phyloP scores from a whole-genome alignment of 2,797 vertebrate species.

The Dryobates pubescens region DNA sequence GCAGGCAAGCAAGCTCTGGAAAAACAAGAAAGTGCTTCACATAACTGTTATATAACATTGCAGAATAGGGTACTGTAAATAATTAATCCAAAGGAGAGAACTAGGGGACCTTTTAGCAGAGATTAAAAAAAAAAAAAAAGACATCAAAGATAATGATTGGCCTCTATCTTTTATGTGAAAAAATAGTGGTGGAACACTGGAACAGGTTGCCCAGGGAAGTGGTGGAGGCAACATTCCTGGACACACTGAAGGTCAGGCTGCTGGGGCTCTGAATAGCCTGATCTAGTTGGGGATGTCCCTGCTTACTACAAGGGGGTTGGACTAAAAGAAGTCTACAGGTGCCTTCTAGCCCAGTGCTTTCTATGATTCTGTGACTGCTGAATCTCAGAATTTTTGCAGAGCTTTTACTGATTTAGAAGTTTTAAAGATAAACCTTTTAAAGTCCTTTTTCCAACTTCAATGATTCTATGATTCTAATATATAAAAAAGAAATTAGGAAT shows the following conservation, averaged over 20 bases:
- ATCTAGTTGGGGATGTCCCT: too few species aligned
- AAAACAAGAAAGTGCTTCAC: background rate
- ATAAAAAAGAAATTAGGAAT: background rate
- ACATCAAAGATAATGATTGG: background rate
- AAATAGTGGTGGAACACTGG: background rate
- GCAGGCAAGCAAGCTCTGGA: background rate
- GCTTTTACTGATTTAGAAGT: background rate
- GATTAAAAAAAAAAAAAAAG: background rate
- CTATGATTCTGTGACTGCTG: background rate
- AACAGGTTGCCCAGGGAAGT: too few species aligned
- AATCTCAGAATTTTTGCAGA: background rate
- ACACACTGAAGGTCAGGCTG: too few species aligned
- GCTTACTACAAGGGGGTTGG: too few species aligned
- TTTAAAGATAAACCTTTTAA: background rate
- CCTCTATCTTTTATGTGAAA: background rate
- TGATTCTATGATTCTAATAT: background rate
- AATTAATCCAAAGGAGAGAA: background rate
- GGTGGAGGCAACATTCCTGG: too few species aligned
- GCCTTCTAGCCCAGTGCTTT: too few species aligned
- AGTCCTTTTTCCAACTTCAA: background rate
- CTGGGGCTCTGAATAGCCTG: too few species aligned
- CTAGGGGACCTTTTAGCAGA: background rate
- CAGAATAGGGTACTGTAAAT: background rate
- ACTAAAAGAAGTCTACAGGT: too few species aligned
- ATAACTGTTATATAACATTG: background rate